Evolutionary conservation across 2,797 vertebrate species (phyloP).

Genomic region (Microchirus variegatus): DNA sequence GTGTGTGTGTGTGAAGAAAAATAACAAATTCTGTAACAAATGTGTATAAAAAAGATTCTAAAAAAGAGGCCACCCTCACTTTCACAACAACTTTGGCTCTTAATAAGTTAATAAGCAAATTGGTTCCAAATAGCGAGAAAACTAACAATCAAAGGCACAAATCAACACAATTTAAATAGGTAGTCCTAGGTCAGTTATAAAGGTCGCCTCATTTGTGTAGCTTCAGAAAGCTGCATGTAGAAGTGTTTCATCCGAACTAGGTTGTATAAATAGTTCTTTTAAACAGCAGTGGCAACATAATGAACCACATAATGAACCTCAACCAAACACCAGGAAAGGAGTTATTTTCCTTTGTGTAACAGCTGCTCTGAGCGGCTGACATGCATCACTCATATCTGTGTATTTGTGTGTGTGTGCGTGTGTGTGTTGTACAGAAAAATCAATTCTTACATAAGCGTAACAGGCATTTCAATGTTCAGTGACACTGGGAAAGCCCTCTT

Average conservation of each 20-base stretch:
- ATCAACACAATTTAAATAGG: no score
- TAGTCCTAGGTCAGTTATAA: no score
- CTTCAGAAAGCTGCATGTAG: no score
- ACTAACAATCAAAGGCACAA: no score
- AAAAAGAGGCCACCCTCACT: neutral
- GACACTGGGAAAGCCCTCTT: constrained; percentile 78
- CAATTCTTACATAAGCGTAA: constrained; percentile 66
- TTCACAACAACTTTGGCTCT: neutral
- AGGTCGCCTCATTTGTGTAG: no score
- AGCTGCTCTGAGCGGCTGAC: constrained; percentile 41
- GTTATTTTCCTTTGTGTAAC: constrained; percentile 65
- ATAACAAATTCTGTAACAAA: constrained; percentile 27
- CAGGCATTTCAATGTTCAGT: constrained; percentile 50
- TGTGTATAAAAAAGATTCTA: constrained; percentile 4
- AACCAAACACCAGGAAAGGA: no score
- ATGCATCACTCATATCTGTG: constrained; percentile 30
- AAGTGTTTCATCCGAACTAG: no score
- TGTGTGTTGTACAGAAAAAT: constrained; percentile 39
- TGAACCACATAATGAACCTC: no score
- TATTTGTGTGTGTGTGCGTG: constrained; percentile 18
- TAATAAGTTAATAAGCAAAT: no score
- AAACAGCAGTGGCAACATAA: no score
- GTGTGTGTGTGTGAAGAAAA: constrained; percentile 16
- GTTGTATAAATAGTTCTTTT: no score
- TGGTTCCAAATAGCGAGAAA: no score